A percentile compares a stretch with the other conserved stretches of the same genome.
phyloP scores from a whole-genome alignment of 2,888 invertebrate genomes.

The Automeris io region DNA sequence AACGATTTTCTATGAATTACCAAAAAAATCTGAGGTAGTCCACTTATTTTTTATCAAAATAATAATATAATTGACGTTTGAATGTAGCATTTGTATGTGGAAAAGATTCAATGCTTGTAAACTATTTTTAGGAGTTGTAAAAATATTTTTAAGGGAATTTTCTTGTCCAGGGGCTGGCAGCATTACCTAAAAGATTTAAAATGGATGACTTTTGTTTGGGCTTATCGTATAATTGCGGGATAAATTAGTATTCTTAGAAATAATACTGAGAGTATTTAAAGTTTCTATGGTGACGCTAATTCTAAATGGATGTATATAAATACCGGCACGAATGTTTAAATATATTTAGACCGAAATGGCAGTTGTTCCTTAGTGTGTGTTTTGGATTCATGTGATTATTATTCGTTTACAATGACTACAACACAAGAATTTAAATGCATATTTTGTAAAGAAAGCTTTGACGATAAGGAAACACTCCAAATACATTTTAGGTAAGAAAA shows the following conservation, averaged over 20 bases:
- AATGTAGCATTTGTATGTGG: no score
- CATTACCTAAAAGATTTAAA: constrained; percentile 19
- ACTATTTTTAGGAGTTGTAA: no score
- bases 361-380: neutral
- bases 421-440: constrained; percentile 66
- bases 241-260: neutral
- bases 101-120: no score
- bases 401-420: constrained; percentile 37
- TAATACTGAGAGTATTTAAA: no score
- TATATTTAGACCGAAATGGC: neutral
- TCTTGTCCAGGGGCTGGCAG: neutral
- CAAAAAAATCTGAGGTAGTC: no score
- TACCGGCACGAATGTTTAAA: neutral
- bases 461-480: constrained; percentile 76
- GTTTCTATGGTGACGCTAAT: neutral
- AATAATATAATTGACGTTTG: no score
- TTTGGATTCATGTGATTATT: neutral
- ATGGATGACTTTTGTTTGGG: constrained; percentile 30
- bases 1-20: no score
- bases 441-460: constrained; percentile 74
- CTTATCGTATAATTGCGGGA: constrained; percentile 3
- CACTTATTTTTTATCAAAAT: no score
- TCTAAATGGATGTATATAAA: neutral
- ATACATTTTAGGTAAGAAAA: constrained; percentile 77
- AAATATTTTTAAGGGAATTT: no score